Base-by-base conservation (phyloP, 2,797 vertebrate species). In the Mionectes olivaceus region DNA sequence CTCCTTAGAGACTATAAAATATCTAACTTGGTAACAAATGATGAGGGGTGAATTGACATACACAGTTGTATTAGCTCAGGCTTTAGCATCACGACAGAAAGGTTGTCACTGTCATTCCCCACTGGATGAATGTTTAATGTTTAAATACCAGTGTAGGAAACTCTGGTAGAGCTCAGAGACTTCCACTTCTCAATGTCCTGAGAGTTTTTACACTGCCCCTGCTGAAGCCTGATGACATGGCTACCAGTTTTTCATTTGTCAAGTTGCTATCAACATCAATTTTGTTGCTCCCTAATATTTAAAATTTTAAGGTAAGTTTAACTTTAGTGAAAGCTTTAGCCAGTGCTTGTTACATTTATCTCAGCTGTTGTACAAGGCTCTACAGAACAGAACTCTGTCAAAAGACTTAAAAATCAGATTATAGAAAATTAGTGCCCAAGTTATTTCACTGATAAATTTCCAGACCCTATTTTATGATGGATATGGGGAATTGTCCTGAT, bases 381-480 rank as follows among this genome's bases (percentile, higher is more conserved):
- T 53, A 19, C 3, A 37, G 24, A 56, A 91, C 80, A 6, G 76
- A 86, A 39, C 0, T 11, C 7, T 55, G 41, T 75, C 33, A 76
- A 52, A 90, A 89, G 15, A n/a, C 25, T 69, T 80, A 16, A 52
- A 83, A 87, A 93, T 78, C 49, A 2, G 2, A 55, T 68, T 80
- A 55, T 30, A 60, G 60, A 84, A 92, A 91, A 76, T 2, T 56
- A 59, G 8, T 69, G 55, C 12, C 4, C 14, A 65, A 32, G 11
- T 84, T 74, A 74, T 83, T 92, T 93, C 3, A 80, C 23, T 85
- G 60, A 74, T 53, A 70, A 76, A 74, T 83, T 69, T 14, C 64
- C 53, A 71, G 64, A 55, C 67, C 55, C 8, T 65, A 65, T 71
- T 86, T 87, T 74, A 32, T 53, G 23, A 68, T 28, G 13, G n/a